Percentiles rank a stretch among this genome's conserved stretches.
Evolutionary conservation across 1,140 invertebrate genomes (phyloP).

Genomic region (Trichonephila clavipes): DNA sequence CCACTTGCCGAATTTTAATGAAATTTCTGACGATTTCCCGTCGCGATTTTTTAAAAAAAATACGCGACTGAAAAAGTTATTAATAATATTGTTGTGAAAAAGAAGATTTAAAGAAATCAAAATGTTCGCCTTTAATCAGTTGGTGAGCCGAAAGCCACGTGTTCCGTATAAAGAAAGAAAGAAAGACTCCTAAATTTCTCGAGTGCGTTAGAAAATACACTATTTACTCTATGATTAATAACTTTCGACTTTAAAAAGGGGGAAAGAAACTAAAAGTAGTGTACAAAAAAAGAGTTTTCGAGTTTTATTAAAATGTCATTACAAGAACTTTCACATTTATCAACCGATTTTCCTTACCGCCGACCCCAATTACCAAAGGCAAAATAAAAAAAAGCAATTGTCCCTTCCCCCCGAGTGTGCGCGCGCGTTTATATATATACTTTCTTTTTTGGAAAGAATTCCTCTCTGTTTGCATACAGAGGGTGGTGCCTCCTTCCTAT

Average conservation of each 20-base stretch:
- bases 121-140: constrained; percentile 14
- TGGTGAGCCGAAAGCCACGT: not conserved
- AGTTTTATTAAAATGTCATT: constrained; percentile 69
- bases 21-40: not conserved
- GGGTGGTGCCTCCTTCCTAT: constrained; percentile 20
- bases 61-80: not conserved
- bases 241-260: constrained; percentile 45
- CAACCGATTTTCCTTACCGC: constrained; percentile 34
- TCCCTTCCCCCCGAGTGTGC: too few relatives aligned
- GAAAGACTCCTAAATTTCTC: not conserved
- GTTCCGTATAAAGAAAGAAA: not conserved
- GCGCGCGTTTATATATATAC: not conserved
- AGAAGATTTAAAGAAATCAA: not conserved
- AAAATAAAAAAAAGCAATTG: not conserved
- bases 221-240: constrained; percentile 63
- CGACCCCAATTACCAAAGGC: not conserved
- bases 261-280: not conserved
- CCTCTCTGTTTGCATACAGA: constrained; percentile 43
- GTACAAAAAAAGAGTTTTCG: not conserved
- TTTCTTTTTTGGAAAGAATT: not conserved
- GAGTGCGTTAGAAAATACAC: not conserved
- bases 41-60: not conserved
- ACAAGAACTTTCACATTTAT: constrained; percentile 57
- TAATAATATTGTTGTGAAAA: too few relatives aligned
- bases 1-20: constrained; percentile 5